These are phyloP conservation scores for Uropsilus gracilis DNA, from an alignment of 2,113 vertebrate species.

Conservation along the genomic window DNA sequence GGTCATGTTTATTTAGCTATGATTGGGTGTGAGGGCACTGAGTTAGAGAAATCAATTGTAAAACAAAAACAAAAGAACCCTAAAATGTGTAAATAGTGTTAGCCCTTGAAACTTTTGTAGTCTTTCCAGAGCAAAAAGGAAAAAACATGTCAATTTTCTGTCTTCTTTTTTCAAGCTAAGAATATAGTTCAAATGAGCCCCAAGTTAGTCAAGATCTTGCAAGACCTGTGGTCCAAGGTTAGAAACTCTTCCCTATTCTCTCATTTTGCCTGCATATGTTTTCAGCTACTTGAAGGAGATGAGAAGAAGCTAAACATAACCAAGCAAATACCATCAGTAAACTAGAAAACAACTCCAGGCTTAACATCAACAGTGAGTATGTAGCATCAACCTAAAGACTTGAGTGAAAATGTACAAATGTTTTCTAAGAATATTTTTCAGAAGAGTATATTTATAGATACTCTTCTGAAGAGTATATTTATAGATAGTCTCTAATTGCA, in stretches of 20 bases:
- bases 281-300: neutral
- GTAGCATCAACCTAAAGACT: neutral
- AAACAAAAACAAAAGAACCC: neutral
- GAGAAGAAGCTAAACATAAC: conserved; percentile 21
- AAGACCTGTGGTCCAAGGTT: neutral
- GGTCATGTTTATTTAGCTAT: neutral
- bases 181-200: neutral
- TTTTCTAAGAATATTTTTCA: conserved; percentile 56
- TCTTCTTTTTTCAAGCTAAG: neutral
- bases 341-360: conserved; percentile 4
- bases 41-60: neutral
- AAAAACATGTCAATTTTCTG: conserved; percentile 32
- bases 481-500: conserved; percentile 41
- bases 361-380: conserved; percentile 31
- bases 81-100: neutral
- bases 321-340: neutral
- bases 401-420: conserved; percentile 1
- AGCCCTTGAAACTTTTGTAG: conserved; percentile 19
- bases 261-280: conserved; percentile 51
- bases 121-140: conserved; percentile 40
- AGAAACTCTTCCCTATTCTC: neutral
- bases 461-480: conserved; percentile 44
- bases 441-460: conserved; percentile 30
- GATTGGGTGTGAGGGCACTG: neutral
- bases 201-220: neutral